Evolutionary conservation across 2,113 vertebrate species (phyloP).

Genomic region (Entomyzon cyanotis): DNA sequence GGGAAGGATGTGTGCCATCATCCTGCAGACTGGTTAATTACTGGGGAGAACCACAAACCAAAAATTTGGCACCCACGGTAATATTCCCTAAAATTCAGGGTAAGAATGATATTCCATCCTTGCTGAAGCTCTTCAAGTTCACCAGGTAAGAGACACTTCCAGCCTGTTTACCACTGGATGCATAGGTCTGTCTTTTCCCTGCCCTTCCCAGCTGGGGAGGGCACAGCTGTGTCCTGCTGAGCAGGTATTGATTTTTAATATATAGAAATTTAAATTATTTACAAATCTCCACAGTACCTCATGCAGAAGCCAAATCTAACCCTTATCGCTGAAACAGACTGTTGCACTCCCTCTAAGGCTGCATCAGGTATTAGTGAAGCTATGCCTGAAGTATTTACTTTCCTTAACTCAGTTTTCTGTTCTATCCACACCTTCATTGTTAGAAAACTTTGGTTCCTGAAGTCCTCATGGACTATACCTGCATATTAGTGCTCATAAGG

Average conservation of each 20-base stretch:
- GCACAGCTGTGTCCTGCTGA: not conserved
- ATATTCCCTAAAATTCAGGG: not conserved
- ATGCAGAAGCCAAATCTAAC: not conserved
- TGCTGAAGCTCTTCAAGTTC: not conserved
- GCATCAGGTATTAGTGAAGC: not conserved
- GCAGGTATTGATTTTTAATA: not conserved
- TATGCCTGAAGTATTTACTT: not conserved
- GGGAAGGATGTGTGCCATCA: not conserved
- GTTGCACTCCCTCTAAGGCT: not conserved
- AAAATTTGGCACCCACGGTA: not conserved
- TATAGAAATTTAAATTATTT: not conserved
- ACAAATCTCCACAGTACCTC: not conserved
- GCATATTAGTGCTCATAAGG: not conserved
- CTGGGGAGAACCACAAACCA: not conserved
- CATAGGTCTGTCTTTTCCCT: not conserved
- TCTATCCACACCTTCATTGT: not conserved
- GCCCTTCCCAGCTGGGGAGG: not conserved
- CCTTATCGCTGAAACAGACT: not conserved
- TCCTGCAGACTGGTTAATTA: not conserved
- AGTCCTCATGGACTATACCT: not conserved
- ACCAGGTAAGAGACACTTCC: accelerated
- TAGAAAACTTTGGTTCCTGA: not conserved
- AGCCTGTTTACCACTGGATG: not conserved
- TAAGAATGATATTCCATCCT: not conserved
- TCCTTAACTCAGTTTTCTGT: not conserved